Evolutionary conservation across 2,113 vertebrate species (phyloP), one percentile per base, ranked within the genome.

Genomic region (Clupea harengus): DNA sequence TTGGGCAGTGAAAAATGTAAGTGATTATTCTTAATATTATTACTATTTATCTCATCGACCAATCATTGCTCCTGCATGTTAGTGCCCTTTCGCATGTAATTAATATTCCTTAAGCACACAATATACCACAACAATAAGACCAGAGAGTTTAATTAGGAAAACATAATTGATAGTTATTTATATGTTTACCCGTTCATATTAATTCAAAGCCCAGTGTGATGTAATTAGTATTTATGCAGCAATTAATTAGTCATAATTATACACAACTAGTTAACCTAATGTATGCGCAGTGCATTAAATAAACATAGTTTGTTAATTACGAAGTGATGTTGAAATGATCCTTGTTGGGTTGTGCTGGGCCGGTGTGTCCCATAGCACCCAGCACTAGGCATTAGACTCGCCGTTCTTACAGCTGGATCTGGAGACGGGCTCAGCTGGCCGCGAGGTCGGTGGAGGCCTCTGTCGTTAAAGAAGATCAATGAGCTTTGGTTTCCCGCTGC

Each of bases 201-300:
- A 57, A 83, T 82, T 86, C 88, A 85, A 90, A 92, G 88, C 83
- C 90, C 89, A 83, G 86, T 87, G 82, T 84, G 45, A 90, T 84
- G 85, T 92, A 86, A 88, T 88, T 82, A 83, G 92, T 93, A 94
- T 91, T 94, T 93, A 93, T 91, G 88, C 89, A 87, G 89, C 90
- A 89, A 90, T 94, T 94, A 94, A 95, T 95, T 94, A 94, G 91
- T 92, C 90, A 92, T 94, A 93, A 94, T 94, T 93, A 94, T 91
- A 93, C 93, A 93, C 92, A 93, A 94, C 87, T 83, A 87, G 44
- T 85, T 83, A 83, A 84, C 82, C 92, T 92, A 93, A 94, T 95
- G 91, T 93, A 91, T 92, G 93, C 91, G 90, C 89, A 90, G 91
- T 90, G 88, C 91, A 94, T 94, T 94, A 94, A 94, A 95, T 93